Evolutionary conservation across 2,888 invertebrate genomes (phyloP).

Genomic region (Gortyna flavago): DNA sequence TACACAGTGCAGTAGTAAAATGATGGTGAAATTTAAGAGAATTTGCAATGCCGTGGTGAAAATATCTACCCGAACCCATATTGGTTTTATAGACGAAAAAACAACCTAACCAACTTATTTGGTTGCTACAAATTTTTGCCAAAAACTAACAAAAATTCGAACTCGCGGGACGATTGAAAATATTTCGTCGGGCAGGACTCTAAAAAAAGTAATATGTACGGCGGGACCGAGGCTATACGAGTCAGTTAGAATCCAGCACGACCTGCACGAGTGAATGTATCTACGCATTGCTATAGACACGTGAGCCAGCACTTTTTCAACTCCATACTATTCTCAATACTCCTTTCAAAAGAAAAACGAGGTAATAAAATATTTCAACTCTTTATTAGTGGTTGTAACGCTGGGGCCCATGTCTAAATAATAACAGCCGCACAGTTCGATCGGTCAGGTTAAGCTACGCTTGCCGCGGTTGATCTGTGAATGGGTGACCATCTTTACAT

Average conservation of each 20-base stretch:
- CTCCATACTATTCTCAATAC: too few species aligned
- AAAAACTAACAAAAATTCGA: not conserved
- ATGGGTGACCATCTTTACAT: too few species aligned
- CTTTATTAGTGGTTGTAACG: not conserved
- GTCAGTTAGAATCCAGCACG: not conserved
- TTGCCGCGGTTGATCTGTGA: too few species aligned
- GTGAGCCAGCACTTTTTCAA: too few species aligned
- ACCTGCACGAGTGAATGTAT: not conserved
- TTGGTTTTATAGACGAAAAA: not conserved
- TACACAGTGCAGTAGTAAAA: not conserved
- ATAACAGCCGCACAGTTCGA: too few species aligned
- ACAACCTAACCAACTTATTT: not conserved
- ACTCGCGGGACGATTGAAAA: not conserved
- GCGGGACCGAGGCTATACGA: not conserved
- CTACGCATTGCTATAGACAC: not conserved
- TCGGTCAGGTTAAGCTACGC: too few species aligned
- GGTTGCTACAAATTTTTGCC: not conserved
- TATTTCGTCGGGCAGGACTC: not conserved
- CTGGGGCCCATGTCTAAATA: too few species aligned
- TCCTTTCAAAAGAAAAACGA: not conserved
- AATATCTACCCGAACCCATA: not conserved
- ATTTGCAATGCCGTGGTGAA: not conserved
- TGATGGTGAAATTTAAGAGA: not conserved
- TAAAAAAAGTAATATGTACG: slow-evolving; percentile 3
- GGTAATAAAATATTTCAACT: not conserved